Conservation (phyloP, 2,888 invertebrate genomes). For the Achlya flavicornis region DNA sequence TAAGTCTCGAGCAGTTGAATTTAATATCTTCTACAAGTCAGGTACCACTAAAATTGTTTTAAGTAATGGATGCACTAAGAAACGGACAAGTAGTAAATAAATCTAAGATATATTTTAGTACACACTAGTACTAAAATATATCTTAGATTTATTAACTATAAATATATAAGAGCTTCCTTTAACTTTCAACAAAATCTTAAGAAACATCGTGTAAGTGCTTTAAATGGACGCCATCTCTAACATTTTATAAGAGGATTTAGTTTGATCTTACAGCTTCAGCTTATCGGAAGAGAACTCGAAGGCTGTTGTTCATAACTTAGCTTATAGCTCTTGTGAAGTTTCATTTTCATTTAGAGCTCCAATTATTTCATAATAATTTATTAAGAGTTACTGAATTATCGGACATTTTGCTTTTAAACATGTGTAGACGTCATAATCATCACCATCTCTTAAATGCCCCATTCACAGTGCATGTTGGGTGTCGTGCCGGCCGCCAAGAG, state of each 20-base stretch:
- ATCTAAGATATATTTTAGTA: too few species aligned
- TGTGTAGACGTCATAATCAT: too few species aligned
- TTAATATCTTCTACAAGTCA: too few species aligned
- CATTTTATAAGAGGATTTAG: constrained; percentile 5
- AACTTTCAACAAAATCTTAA: constrained; percentile 8
- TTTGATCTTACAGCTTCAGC: neutral
- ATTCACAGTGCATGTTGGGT: too few species aligned
- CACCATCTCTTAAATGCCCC: too few species aligned
- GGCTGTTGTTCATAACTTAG: constrained; percentile 7
- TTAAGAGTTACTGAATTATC: neutral
- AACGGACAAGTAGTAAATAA: too few species aligned
- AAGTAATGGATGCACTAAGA: too few species aligned
- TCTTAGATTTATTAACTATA: too few species aligned
- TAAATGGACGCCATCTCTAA: neutral
- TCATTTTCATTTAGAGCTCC: neutral
- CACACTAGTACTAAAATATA: too few species aligned
- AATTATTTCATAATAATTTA: neutral
- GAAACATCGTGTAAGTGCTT: neutral
- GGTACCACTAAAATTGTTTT: too few species aligned
- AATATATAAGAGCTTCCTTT: constrained; percentile 9
- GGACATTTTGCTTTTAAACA: neutral
- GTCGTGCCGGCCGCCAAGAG: too few species aligned
- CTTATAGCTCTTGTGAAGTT: neutral
- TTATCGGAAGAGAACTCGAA: neutral
- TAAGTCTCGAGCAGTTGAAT: too few species aligned